These are phyloP conservation scores for Rhimphoctona megacephalus DNA, from an alignment of 2,888 invertebrate species.

Conservation along the genomic window DNA sequence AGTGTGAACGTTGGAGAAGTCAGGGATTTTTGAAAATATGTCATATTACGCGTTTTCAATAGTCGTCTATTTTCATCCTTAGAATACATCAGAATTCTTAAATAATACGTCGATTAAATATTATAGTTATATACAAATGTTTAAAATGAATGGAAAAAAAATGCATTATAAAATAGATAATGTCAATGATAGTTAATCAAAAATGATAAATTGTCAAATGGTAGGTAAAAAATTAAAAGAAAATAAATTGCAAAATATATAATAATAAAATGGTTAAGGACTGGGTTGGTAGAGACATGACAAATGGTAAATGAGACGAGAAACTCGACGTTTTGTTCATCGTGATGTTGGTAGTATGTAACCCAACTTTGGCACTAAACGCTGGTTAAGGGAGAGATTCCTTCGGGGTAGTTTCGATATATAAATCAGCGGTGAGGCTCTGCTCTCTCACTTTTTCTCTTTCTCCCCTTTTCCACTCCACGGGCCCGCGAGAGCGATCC, in stretches of 20 bases:
- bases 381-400: constrained; percentile 7
- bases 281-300: neutral
- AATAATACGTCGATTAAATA: no score
- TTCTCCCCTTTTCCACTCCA: constrained; percentile 9
- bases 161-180: no score
- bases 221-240: neutral
- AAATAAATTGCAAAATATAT: neutral
- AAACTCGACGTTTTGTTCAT: constrained; percentile 40
- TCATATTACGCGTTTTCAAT: neutral
- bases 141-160: neutral
- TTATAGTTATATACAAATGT: no score
- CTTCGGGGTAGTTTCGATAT: constrained; percentile 53
- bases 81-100: no score
- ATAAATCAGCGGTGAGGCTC: constrained; percentile 59
- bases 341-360: constrained; percentile 27
- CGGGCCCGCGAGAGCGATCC: neutral
- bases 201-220: neutral
- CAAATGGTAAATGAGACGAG: constrained; percentile 27
- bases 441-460: constrained; percentile 3
- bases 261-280: neutral
- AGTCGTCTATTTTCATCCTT: neutral
- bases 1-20: neutral
- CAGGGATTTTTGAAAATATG: no score
- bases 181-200: no score
- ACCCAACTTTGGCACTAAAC: constrained; percentile 28